A percentile compares a stretch with the other conserved stretches of the same genome.
These are phyloP conservation scores for Protonemura montana DNA, from an alignment of 2,888 invertebrate species.

Conservation along the genomic window DNA sequence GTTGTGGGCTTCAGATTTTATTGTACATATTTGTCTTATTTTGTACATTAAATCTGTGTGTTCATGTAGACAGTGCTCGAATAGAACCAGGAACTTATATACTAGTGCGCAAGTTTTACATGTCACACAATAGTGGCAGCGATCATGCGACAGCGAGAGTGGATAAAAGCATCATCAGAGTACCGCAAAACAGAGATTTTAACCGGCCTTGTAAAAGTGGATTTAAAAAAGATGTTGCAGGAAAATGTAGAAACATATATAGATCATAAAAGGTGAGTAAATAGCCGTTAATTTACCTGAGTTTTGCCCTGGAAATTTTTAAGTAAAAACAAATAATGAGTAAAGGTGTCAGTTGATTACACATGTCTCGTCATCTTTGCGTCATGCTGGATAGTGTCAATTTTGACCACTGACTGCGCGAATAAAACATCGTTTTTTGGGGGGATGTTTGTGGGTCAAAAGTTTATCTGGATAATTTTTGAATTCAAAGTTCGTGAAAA, in stretches of 20 bases:
- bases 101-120: background rate
- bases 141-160: background rate
- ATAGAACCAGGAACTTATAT: background rate
- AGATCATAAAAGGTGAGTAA: constrained; percentile 2
- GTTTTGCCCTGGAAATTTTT: too few species aligned
- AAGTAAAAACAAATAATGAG: too few species aligned
- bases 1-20: background rate
- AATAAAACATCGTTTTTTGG: too few species aligned
- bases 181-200: background rate
- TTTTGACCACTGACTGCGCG: too few species aligned
- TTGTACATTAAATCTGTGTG: background rate
- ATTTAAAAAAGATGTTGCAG: background rate
- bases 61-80: background rate
- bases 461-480: too few species aligned
- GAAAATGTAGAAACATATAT: background rate
- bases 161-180: constrained; percentile 13
- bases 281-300: too few species aligned
- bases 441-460: too few species aligned
- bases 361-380: too few species aligned
- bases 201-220: background rate
- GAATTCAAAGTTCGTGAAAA: too few species aligned
- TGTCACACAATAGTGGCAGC: background rate
- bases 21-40: background rate
- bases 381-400: too few species aligned
- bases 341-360: too few species aligned